Percentiles rank a stretch among this genome's conserved stretches.
Conservation (phyloP, 2,888 invertebrate species). For the Odontomyia ornata region DNA sequence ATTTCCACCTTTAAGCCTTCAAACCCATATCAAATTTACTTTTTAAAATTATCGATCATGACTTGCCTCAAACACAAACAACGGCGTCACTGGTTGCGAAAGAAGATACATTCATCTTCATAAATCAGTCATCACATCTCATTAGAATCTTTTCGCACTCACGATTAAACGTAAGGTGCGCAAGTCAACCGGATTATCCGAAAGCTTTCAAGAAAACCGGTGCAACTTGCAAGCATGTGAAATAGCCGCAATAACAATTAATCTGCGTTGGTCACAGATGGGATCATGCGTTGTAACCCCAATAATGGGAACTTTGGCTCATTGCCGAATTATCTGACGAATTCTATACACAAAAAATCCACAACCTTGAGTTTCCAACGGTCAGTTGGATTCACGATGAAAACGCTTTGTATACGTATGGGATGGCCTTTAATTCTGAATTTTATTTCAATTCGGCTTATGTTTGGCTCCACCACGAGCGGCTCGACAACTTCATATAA, state of each 20-base stretch:
- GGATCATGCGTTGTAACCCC: background rate
- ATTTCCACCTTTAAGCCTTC: no score
- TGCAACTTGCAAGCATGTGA: constrained; percentile 10
- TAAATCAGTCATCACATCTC: background rate
- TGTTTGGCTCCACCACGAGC: background rate
- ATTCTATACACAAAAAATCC: constrained; percentile 15
- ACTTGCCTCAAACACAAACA: no score
- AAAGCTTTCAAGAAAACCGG: constrained; percentile 14
- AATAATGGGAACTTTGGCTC: background rate
- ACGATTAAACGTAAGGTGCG: background rate
- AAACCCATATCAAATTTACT: no score
- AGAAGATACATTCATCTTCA: background rate
- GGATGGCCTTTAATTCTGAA: constrained; percentile 38
- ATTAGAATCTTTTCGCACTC: constrained; percentile 2
- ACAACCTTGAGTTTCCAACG: constrained; percentile 40
- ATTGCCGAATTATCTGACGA: constrained; percentile 2
- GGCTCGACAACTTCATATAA: constrained; percentile 32
- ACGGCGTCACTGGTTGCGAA: background rate
- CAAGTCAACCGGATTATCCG: background rate
- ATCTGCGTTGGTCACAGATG: constrained; percentile 8
- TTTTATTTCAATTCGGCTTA: constrained; percentile 5
- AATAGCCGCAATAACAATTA: background rate
- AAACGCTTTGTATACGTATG: constrained; percentile 22
- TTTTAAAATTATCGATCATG: no score
- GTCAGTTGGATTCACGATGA: background rate